Evolutionary conservation across 2,113 vertebrate genomes (phyloP), one percentile per base, ranked within the genome.

Genomic region (Mesitornis unicolor): DNA sequence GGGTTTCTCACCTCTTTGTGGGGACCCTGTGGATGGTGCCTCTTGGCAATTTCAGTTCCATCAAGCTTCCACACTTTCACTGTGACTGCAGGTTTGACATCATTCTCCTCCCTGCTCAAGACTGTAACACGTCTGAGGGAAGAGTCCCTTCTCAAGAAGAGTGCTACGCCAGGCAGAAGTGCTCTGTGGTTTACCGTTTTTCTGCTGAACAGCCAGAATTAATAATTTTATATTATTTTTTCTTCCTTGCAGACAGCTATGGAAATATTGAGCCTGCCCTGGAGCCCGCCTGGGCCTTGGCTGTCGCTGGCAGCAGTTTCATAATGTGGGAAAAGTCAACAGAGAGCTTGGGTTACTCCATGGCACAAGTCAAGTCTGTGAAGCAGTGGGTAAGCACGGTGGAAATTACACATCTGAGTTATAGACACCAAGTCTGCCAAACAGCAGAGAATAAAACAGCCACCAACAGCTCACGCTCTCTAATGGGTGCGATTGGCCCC

Each of bases 311-410:
- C 86, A 97, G 97, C 96, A 97, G 98, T 43, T 98, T 96, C 6
- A 96, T 98, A 36, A 98, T 98, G 94, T 98, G 98, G 98, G 90
- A 98, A 2, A 98, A 95, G 76, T 97, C 98, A 13, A 95, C 87
- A 0, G 97, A 94, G 78, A 63, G 31, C 29, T 3, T 61, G 38
- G 31, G 80, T 19, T 98, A 98, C 87, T 91, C 48, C 75, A 25
- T 98, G 97, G 67, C 73, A 4, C 98, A 98, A 95, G 92, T 98
- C 82, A 98, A 85, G 68, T 56, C 94, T 1, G 95, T 87, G 71
- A 95, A 95, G 84, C 97, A 97, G 71, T 95, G 95, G 98, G 98
- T 98, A 97, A 98, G 98, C 15, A 5, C 40, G 50, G 43, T 4
- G 9, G 45, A 64, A 57, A 28, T 29, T 4, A 17, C 70, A 38